These are phyloP conservation scores for Hecatera dysodea DNA, from an alignment of 2,888 invertebrate species.

Conservation along the genomic window DNA sequence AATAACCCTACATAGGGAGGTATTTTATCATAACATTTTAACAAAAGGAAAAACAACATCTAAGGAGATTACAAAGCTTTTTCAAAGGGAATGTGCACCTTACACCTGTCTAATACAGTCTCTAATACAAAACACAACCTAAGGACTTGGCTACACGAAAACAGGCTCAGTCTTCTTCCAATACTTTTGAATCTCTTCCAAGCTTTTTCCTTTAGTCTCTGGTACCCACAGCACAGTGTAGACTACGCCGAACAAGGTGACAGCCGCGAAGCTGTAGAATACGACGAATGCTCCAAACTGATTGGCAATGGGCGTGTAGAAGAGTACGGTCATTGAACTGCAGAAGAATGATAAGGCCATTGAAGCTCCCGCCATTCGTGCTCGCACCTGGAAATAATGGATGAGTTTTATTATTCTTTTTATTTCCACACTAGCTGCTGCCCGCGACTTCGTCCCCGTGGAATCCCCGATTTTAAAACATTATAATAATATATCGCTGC, in stretches of 20 bases:
- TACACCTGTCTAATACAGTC: constrained; percentile 7
- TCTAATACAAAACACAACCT: constrained; percentile 57
- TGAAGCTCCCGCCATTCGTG: constrained; percentile 81
- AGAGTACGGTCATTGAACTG: constrained; percentile 81
- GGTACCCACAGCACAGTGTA: constrained; percentile 85
- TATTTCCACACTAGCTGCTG: not conserved
- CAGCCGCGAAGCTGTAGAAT: constrained; percentile 82
- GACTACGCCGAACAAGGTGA: constrained; percentile 79
- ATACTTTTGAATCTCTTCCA: constrained; percentile 79
- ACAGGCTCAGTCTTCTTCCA: constrained; percentile 77
- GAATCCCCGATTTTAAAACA: too few relatives aligned
- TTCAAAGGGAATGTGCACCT: constrained; percentile 27
- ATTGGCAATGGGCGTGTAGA: constrained; percentile 80
- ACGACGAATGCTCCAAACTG: constrained; percentile 81
- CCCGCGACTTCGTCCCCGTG: too few relatives aligned
- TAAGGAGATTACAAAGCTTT: not conserved
- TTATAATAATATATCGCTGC: too few relatives aligned
- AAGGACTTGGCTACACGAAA: constrained; percentile 68
- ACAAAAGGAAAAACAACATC: not conserved
- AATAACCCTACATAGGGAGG: too few relatives aligned
- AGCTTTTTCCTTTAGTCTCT: constrained; percentile 86
- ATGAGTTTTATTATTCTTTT: not conserved
- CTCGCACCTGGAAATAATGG: constrained; percentile 75
- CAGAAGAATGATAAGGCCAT: constrained; percentile 85
- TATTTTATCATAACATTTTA: too few relatives aligned